phyloP scores from a whole-genome alignment of 2,888 invertebrate species.

The Stictocephala bisonia region DNA sequence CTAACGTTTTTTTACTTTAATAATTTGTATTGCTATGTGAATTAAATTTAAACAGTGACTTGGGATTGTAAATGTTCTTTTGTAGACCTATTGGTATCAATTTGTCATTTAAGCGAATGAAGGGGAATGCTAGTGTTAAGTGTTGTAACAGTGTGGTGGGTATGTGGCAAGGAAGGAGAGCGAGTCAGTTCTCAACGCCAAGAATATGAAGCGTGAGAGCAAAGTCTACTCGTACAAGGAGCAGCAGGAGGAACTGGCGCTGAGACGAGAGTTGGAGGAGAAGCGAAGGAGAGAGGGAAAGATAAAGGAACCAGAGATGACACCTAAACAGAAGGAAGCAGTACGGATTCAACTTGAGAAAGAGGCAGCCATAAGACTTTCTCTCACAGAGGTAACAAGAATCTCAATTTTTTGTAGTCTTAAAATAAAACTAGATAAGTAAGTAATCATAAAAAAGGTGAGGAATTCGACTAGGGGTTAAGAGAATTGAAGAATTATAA shows the following conservation, averaged over 20 bases:
- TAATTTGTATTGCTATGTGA: too few relatives aligned
- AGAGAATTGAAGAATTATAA: too few relatives aligned
- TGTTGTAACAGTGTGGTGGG: not conserved
- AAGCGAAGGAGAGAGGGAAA: conserved; percentile 85
- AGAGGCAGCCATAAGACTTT: conserved; percentile 80
- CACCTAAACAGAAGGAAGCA: conserved; percentile 92
- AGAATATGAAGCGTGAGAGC: conserved; percentile 94
- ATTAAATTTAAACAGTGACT: not conserved
- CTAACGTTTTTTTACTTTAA: too few relatives aligned
- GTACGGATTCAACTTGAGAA: conserved; percentile 87
- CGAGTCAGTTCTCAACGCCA: conserved; percentile 66
- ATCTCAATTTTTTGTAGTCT: too few relatives aligned
- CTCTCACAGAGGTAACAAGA: conserved; percentile 73
- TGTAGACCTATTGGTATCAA: not conserved
- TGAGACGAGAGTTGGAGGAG: conserved; percentile 92
- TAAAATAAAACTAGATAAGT: too few relatives aligned
- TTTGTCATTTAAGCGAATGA: too few relatives aligned
- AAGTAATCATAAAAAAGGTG: too few relatives aligned
- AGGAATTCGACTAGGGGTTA: too few relatives aligned
- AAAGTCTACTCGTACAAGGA: conserved; percentile 97
- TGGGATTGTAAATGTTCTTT: not conserved
- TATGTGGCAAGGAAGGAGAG: conserved; percentile 65
- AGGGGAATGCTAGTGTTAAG: too few relatives aligned
- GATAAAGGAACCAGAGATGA: conserved; percentile 76
- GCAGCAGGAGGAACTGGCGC: conserved; percentile 93